Percentiles rank a stretch among this genome's conserved stretches.
Evolutionary conservation across 92 coral and sea anemone genomes (phyloP).

Genomic region (Parazoanthus darwini): DNA sequence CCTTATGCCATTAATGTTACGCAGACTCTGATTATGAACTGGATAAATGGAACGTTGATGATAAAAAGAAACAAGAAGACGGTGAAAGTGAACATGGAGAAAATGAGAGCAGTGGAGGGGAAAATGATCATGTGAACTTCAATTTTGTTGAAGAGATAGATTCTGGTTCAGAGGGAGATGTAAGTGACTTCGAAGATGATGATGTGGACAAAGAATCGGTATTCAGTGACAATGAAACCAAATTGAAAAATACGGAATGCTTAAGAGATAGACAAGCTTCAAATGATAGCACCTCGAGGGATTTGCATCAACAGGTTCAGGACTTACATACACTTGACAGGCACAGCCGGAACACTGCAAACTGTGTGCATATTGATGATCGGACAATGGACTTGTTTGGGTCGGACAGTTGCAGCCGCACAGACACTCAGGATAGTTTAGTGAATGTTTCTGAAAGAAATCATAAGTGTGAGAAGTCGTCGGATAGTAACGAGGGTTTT

Average conservation of each 20-base stretch:
- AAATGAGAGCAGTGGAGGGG: slow-evolving; percentile 51
- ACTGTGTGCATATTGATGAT: slow-evolving; percentile 50
- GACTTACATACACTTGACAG: not conserved
- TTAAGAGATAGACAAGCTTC: slow-evolving; percentile 16
- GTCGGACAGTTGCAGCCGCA: slow-evolving; percentile 61
- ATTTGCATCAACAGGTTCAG: not conserved
- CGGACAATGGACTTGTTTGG: slow-evolving; percentile 81
- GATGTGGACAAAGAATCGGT: slow-evolving; percentile 52
- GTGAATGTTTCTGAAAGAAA: slow-evolving; percentile 18
- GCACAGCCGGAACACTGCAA: not conserved
- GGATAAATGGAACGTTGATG: slow-evolving; percentile 89
- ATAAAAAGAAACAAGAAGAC: slow-evolving; percentile 85
- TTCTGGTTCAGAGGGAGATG: slow-evolving; percentile 84
- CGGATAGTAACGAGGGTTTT: slow-evolving; percentile 32
- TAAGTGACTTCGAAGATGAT: slow-evolving; percentile 67
- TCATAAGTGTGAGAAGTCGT: not conserved
- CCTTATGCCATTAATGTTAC: not conserved
- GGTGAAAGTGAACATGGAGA: slow-evolving; percentile 52
- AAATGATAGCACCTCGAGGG: slow-evolving; percentile 1
- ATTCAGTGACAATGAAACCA: slow-evolving; percentile 49
- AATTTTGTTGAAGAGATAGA: slow-evolving; percentile 45
- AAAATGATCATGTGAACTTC: slow-evolving; percentile 37
- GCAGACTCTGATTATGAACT: slow-evolving; percentile 84
- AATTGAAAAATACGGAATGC: not conserved
- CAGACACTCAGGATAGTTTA: slow-evolving; percentile 46